phyloP scores from a whole-genome alignment of 2,113 vertebrate species.

The human (Homo sapiens) region GRCh38 chr21:23120501-23121000 shows the following conservation, averaged over 20 bases:
- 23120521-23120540: not conserved
- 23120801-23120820: not conserved
- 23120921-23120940: not conserved
- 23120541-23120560: not conserved
- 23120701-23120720: not conserved
- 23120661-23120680: not conserved
- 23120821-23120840: not conserved
- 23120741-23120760: not conserved
- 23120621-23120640: not conserved
- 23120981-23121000: no score
- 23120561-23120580: not conserved
- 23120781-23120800: not conserved
- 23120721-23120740: not conserved
- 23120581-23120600: not conserved
- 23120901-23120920: fast-evolving
- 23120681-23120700: not conserved
- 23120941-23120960: no score
- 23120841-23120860: not conserved
- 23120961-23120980: no score
- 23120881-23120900: fast-evolving
- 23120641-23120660: not conserved
- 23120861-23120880: not conserved
- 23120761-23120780: not conserved
- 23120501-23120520: not conserved
- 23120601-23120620: not conserved